Percentiles rank a stretch among this genome's conserved stretches.
phyloP scores from a whole-genome alignment of 2,113 vertebrate genomes.

The Meleagris gallopavo region DNA sequence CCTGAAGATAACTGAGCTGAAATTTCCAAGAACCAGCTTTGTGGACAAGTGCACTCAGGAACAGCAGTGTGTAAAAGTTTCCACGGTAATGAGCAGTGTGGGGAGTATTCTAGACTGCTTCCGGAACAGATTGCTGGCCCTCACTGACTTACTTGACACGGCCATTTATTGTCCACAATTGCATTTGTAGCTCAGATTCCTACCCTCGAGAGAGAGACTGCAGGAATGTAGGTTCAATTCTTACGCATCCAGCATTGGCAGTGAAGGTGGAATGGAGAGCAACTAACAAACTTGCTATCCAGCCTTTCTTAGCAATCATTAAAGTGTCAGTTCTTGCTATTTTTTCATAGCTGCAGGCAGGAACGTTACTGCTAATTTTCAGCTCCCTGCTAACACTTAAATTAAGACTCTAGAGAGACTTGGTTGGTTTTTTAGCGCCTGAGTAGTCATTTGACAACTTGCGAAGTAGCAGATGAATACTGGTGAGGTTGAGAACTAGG shows the following conservation, averaged over 20 bases:
- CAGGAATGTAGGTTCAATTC: not conserved
- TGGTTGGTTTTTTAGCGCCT: constrained; percentile 54
- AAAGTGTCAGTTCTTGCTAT: constrained; percentile 49
- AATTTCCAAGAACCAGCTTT: not conserved
- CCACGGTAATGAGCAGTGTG: not conserved
- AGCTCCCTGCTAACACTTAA: constrained; percentile 66
- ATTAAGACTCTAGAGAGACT: constrained; percentile 60
- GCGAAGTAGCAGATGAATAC: constrained; percentile 59
- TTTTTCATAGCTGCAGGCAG: constrained; percentile 46
- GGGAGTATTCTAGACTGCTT: not conserved
- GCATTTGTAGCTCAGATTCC: not conserved
- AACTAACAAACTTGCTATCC: constrained; percentile 14
- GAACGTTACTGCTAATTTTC: constrained; percentile 64
- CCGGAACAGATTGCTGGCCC: not conserved
- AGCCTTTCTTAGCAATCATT: constrained; percentile 57
- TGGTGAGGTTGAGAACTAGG: constrained; percentile 56
- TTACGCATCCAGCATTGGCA: not conserved
- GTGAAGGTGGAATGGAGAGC: constrained; percentile 44
- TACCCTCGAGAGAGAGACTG: not conserved
- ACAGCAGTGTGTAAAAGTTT: not conserved
- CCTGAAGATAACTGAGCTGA: not conserved
- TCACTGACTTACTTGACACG: not conserved
- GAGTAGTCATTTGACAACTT: constrained; percentile 66
- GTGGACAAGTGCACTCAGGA: not conserved
- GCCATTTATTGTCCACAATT: not conserved